phyloP scores from a whole-genome alignment of 1,140 invertebrate genomes.

The Glossosoma conforme region DNA sequence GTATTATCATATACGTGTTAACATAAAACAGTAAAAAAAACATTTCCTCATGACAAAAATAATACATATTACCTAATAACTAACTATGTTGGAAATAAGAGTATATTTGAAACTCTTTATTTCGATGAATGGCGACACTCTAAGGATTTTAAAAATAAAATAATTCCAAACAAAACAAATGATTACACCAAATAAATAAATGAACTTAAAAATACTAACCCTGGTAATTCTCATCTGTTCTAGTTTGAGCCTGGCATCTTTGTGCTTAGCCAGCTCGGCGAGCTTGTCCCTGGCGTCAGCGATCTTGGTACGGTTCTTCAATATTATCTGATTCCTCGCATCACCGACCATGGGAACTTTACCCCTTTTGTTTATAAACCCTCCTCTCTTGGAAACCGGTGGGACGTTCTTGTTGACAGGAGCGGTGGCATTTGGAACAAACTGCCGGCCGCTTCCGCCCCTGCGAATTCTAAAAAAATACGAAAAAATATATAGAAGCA shows the following conservation, averaged over 20 bases:
- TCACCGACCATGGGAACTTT: conserved; percentile 38
- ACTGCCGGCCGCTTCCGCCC: conserved; percentile 13
- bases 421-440: conserved; percentile 1
- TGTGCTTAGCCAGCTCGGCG: conserved; percentile 60
- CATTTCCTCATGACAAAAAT: background rate
- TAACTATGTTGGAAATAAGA: too few species aligned
- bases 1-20: too few species aligned
- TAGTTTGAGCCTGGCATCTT: conserved; percentile 60
- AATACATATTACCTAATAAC: too few species aligned
- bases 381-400: conserved; percentile 7
- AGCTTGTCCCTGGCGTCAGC: conserved; percentile 64
- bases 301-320: conserved; percentile 60
- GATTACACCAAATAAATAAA: background rate
- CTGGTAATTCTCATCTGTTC: conserved; percentile 50
- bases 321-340: conserved; percentile 64
- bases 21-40: background rate
- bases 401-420: conserved; percentile 2
- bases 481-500: background rate
- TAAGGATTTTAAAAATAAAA: background rate
- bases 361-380: conserved; percentile 5
- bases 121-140: background rate
- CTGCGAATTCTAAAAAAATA: conserved; percentile 6
- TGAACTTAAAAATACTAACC: conserved; percentile 33
- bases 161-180: background rate
- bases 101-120: too few species aligned